Percentiles rank a stretch among this genome's conserved stretches.
Conservation (phyloP, 2,113 vertebrate genomes). For the Camelus bactrianus region DNA sequence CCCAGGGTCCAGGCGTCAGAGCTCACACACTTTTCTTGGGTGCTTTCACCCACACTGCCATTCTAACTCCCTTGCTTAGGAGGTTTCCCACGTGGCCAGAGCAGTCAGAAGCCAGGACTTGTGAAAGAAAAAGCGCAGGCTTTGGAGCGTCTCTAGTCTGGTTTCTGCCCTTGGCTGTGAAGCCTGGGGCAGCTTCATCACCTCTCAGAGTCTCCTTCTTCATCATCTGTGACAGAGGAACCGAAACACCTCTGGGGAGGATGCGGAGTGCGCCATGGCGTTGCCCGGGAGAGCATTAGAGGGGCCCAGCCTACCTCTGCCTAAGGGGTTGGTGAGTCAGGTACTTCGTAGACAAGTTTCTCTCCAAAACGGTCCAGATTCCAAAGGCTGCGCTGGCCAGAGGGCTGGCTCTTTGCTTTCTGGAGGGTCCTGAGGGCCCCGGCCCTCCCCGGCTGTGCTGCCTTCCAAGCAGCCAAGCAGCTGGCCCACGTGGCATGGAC, state of each 20-base stretch:
- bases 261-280: not conserved
- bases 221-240: not conserved
- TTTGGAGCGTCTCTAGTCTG: not conserved
- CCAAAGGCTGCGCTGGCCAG: not conserved
- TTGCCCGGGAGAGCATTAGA: not conserved
- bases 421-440: not conserved
- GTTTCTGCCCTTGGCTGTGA: not conserved
- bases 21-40: fast-evolving
- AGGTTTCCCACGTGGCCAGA: not conserved
- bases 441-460: not conserved
- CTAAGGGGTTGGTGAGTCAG: too few species aligned
- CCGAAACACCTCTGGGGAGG: not conserved
- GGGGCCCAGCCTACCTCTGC: too few species aligned
- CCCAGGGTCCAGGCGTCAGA: not conserved
- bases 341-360: not conserved
- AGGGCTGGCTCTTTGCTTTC: not conserved
- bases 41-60: fast-evolving
- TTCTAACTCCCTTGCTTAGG: not conserved
- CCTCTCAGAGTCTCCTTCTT: not conserved
- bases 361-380: not conserved
- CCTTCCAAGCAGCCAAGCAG: not conserved
- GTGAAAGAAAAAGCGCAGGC: not conserved
- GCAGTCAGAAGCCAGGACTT: not conserved
- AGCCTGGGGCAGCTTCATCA: not conserved
- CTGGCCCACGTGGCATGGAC: not conserved